phyloP scores from a whole-genome alignment of 92 coral and sea anemone genomes.

The Phenganax stokvisi region DNA sequence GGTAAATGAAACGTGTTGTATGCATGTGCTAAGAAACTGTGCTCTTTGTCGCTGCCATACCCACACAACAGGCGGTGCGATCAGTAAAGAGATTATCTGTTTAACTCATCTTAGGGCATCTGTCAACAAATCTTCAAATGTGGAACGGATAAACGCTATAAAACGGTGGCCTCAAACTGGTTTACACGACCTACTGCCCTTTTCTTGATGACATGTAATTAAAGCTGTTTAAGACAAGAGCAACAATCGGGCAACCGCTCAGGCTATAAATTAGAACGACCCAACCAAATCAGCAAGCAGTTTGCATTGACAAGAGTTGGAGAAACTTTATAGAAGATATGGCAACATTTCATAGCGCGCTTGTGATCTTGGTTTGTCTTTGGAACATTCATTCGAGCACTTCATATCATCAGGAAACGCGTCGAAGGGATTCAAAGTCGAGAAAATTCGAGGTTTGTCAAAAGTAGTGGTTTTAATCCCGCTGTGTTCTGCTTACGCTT shows the following conservation, averaged over 20 bases:
- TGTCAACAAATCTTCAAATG: conserved; percentile 12
- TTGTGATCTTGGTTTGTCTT: neutral
- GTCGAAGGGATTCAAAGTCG: conserved; percentile 17
- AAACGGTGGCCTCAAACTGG: conserved; percentile 15
- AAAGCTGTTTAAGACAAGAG: conserved; percentile 29
- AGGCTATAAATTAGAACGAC: conserved; percentile 27
- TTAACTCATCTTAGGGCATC: conserved; percentile 27
- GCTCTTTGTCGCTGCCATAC: neutral
- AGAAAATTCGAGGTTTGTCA: conserved; percentile 15
- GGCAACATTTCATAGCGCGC: neutral
- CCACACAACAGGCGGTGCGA: conserved; percentile 1
- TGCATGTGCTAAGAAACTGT: too few relatives aligned
- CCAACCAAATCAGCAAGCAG: neutral
- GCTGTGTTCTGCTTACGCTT: conserved; percentile 7
- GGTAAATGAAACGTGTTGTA: too few relatives aligned
- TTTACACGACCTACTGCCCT: conserved; percentile 28
- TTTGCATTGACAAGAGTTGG: conserved; percentile 13
- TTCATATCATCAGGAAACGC: neutral
- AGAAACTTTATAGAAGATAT: conserved; percentile 7
- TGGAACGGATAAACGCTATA: conserved; percentile 8
- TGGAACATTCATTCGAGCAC: neutral
- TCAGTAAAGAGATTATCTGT: conserved; percentile 11
- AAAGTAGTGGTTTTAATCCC: conserved; percentile 34
- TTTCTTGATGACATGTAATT: conserved; percentile 32
- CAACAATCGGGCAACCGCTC: neutral